Evolutionary conservation across 2,113 vertebrate species (phyloP), one percentile per base, ranked within the genome.

Genomic region (Numenius arquata): DNA sequence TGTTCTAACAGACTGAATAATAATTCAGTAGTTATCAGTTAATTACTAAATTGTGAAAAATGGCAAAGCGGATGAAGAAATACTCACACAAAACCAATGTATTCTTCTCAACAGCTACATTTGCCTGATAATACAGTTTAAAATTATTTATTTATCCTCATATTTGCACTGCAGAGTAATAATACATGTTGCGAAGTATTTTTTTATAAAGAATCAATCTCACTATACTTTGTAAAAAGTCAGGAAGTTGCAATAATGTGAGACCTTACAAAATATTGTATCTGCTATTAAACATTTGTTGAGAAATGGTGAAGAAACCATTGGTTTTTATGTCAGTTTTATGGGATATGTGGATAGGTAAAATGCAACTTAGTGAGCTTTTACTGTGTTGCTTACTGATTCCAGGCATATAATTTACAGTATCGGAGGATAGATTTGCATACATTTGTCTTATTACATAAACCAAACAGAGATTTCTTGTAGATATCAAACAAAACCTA

Each of bases 381-480:
- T 95, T 96, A 77, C 63, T 93, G 70, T 62, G 80, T 71, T 93
- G 68, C 79, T 96, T 96, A 58, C 93, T 38, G 79, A 96, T 89
- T 96, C 87, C 55, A 71, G 55, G 78, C 61, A 67, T 90, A 93
- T 90, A 87, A 85, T 88, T 96, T 87, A 61, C 68, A 90, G 72
- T 38, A 85, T 65, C 0, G 66, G 25, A 88, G 93, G 79, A 71
- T 58, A 89, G 73, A 95, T 96, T 96, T 96, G 82, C 93, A 96
- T 97, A 74, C 62, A 40, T 94, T 91, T 94, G 92, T 95, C 89
- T 95, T 92, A 93, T 85, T 94, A 87, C 62, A 90, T 77, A 96
- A 93, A 96, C 85, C 48, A 87, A 93, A 77, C 81, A 78, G 81
- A 95, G 87, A 90, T 93, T 93, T 93, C 92, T 94, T 96, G 89